Percentiles rank a stretch among this genome's conserved stretches.
phyloP scores from a whole-genome alignment of 2,888 invertebrate genomes.

The Resseliella maxima region DNA sequence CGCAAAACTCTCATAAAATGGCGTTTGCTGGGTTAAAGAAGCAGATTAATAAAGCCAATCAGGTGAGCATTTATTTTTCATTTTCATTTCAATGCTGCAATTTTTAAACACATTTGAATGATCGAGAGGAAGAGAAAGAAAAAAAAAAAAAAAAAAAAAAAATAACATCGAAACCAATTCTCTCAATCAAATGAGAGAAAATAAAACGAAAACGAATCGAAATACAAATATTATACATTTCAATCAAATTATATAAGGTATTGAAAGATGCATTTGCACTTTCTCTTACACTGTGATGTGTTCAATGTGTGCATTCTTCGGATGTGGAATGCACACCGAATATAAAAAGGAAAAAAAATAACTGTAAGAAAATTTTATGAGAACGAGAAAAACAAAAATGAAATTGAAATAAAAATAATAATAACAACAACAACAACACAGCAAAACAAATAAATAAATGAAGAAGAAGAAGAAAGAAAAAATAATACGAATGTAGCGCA shows the following conservation, averaged over 20 bases:
- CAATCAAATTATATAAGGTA: constrained; percentile 17
- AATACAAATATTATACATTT: no score
- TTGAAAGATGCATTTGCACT: not conserved
- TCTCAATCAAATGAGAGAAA: no score
- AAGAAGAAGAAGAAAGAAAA: not conserved
- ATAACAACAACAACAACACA: not conserved
- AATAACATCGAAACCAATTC: no score
- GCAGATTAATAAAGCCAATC: constrained; percentile 99
- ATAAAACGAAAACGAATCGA: no score
- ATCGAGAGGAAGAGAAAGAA: not conserved
- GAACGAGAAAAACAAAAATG: not conserved
- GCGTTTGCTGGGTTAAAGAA: constrained; percentile 99
- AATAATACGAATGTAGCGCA: no score
- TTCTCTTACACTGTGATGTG: not conserved
- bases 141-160: not conserved
- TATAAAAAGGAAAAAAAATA: no score
- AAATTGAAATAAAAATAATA: not conserved
- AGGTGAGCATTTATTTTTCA: constrained; percentile 82
- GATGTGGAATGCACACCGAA: no score
- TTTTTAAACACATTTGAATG: no score
- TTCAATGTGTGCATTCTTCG: not conserved
- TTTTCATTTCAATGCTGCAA: no score
- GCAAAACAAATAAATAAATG: not conserved
- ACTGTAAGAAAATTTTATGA: not conserved
- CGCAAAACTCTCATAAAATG: constrained; percentile 71